Base-by-base conservation (phyloP, 2,797 vertebrate genomes). In the Alcedo atthis region DNA sequence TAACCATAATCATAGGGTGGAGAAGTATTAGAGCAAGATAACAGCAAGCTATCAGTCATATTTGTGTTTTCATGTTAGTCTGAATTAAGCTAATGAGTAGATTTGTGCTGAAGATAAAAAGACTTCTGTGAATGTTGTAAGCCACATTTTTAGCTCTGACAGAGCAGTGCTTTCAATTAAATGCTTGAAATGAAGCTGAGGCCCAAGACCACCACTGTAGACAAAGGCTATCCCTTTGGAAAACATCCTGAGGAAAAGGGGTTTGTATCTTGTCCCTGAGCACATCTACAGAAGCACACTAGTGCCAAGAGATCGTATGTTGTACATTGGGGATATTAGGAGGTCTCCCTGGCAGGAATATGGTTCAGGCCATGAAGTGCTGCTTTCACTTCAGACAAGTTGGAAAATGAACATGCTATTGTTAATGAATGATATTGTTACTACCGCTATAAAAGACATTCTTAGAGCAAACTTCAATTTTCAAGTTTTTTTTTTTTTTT, bases 1-100 rank as follows among this genome's bases (percentile, higher is more conserved):
- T 94, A 84, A 71, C 87, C 81, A 63, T 87, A 95, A 95, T 94
- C 57, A 89, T 28, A 93, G 87, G 94, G 88, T 85, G 54, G 81
- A 85, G 49, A 77, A 90, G 2, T 82, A 49, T 35, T 78, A 81
- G 8, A 43, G 76, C 59, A 51, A 85, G 92, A 85, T 91, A 90
- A 49, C 37, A 83, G 30, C 59, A 81, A 93, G 63, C 37, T 81
- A 61, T 87, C 21, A 7, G 58, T 58, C 46, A 32, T 74, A 90
- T 81, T 87, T 92, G 45, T 84, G 42, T 82, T 91, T 94, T 93
- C 79, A 82, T 82, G 17, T 73, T 90, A 62, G 33, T 24, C 66
- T 48, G 32, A 81, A 88, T 83, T 73, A 80, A 87, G 64, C 28
- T 96, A 96, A 85, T 81, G 55, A 91, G 68, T 67, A 93, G 90